phyloP scores from a whole-genome alignment of 2,888 invertebrate genomes.

The Caenorhabditis sp. region DNA sequence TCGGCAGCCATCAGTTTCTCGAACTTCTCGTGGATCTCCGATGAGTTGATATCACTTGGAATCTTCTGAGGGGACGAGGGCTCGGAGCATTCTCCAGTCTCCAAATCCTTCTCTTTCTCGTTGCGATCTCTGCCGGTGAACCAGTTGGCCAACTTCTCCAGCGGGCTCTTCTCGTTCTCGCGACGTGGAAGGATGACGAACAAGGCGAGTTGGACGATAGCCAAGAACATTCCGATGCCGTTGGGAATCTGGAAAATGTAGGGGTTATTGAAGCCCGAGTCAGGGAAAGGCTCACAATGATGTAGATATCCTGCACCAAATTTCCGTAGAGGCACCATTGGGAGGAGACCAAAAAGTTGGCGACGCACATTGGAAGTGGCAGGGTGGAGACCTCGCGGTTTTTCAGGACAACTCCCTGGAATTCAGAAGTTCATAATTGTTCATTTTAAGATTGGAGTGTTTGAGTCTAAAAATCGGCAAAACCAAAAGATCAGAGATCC shows the following conservation, averaged over 20 bases:
- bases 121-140: slow-evolving; percentile 57
- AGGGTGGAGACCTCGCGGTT: slow-evolving; percentile 91
- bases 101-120: slow-evolving; percentile 42
- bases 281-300: slow-evolving; percentile 86
- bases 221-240: slow-evolving; percentile 88
- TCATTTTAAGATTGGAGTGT: no score
- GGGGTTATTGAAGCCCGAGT: slow-evolving; percentile 82
- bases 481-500: no score
- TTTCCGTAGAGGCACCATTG: slow-evolving; percentile 91
- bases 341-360: slow-evolving; percentile 90
- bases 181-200: slow-evolving; percentile 88
- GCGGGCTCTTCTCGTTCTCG: slow-evolving; percentile 47
- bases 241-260: slow-evolving; percentile 86
- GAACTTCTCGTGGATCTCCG: slow-evolving; percentile 30
- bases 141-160: slow-evolving; percentile 62
- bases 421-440: slow-evolving; percentile 68
- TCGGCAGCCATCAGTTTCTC: slow-evolving; percentile 41
- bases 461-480: no score
- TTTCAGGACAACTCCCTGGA: slow-evolving; percentile 89
- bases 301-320: slow-evolving; percentile 88
- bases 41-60: slow-evolving; percentile 8
- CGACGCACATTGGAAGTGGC: slow-evolving; percentile 92
- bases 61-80: slow-evolving; percentile 28
- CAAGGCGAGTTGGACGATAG: slow-evolving; percentile 89
- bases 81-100: slow-evolving; percentile 24